Percentiles rank a stretch among this genome's conserved stretches.
Evolutionary conservation across 2,797 vertebrate species (phyloP).

Genomic region (Fratercula arctica): DNA sequence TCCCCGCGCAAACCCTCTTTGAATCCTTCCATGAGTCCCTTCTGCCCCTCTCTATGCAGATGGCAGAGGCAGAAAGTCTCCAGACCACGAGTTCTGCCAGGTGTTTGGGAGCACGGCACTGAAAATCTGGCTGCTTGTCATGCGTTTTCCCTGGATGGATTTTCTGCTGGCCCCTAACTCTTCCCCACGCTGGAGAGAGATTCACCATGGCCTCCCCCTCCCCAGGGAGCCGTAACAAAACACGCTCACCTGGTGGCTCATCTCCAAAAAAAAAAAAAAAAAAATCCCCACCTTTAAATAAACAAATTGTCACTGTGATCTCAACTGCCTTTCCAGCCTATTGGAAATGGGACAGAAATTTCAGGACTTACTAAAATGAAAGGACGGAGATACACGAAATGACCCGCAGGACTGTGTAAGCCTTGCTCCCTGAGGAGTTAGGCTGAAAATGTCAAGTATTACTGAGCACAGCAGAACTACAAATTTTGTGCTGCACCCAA

Average conservation of each 20-base stretch:
- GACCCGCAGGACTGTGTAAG: not conserved
- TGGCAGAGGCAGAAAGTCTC: not conserved
- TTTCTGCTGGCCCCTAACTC: too few species aligned
- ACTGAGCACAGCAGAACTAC: not conserved
- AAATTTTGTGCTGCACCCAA: not conserved
- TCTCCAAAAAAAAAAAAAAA: too few species aligned
- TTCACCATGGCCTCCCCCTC: too few species aligned
- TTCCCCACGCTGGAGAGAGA: too few species aligned
- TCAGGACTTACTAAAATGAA: not conserved
- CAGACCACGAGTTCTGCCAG: not conserved
- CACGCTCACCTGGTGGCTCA: not conserved
- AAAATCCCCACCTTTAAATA: not conserved
- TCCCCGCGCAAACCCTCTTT: not conserved
- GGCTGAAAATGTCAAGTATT: not conserved
- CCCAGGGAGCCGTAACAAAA: not conserved
- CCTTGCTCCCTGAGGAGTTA: not conserved
- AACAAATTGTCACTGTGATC: accelerated
- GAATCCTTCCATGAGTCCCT: not conserved
- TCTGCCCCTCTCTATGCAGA: not conserved
- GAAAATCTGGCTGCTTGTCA: not conserved
- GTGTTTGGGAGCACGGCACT: not conserved
- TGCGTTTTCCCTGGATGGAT: too few species aligned
- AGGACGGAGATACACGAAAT: not conserved
- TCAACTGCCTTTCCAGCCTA: not conserved
- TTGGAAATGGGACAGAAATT: not conserved